phyloP scores from a whole-genome alignment of 2,797 vertebrate species.

The Simalia tracyae region DNA sequence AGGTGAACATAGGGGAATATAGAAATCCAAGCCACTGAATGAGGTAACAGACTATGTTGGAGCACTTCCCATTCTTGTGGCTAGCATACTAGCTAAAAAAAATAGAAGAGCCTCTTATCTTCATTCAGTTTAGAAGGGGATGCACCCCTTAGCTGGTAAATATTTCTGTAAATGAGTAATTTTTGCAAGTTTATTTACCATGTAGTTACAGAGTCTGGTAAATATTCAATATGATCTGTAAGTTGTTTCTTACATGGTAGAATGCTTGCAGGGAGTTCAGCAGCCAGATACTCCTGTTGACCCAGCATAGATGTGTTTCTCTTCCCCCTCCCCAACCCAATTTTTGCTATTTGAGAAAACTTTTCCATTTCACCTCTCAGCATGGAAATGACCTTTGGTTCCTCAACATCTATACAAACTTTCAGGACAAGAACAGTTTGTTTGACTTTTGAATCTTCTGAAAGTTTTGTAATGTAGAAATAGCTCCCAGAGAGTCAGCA shows the following conservation, averaged over 20 bases:
- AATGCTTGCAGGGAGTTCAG: background rate
- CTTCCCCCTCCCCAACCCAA: background rate
- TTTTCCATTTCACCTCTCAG: background rate
- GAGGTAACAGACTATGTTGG: background rate
- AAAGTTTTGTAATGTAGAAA: background rate
- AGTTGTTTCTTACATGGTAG: background rate
- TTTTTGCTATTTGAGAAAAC: background rate
- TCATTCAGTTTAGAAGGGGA: background rate
- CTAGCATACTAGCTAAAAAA: background rate
- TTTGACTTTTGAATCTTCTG: background rate
- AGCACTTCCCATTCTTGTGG: background rate
- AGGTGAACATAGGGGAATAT: background rate
- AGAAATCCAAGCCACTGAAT: background rate
- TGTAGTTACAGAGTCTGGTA: background rate
- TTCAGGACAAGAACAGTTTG: background rate
- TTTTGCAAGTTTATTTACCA: background rate
- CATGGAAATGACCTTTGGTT: background rate
- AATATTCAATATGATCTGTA: background rate
- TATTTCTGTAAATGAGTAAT: background rate
- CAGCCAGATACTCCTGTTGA: background rate
- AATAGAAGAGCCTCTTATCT: background rate
- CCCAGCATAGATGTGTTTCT: background rate
- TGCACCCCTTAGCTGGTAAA: background rate
- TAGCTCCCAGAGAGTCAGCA: background rate
- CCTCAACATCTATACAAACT: background rate